Base-by-base conservation (phyloP, 2,113 vertebrate genomes). In the Neolamprologus sp. region DNA sequence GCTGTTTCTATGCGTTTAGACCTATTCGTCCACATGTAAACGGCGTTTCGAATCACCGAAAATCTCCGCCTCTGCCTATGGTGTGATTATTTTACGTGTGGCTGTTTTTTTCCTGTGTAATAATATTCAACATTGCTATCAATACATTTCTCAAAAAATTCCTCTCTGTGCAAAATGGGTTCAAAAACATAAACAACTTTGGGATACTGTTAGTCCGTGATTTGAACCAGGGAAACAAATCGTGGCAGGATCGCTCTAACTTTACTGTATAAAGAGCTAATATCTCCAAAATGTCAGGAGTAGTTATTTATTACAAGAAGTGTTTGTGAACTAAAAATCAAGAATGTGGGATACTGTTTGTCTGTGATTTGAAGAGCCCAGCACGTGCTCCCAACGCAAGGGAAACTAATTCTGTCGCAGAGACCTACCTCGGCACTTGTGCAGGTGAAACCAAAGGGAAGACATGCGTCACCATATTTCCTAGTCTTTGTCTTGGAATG, bases 11-110 rank as follows among this genome's bases (percentile, higher is more conserved):
- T 58, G 1, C 1, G 5, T 31, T 58, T 58, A 9, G 57, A 31
- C 57, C 57, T 17, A 31, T 58, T 31, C 8, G 8, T 58, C 57
- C 26, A 58, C 57, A 58, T 1, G 5, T 58, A 9, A 58, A 58
- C 2, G 1, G 3, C 0, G 2, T 31, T 58, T 58, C 1, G 1
- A 58, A 31, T 58, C 14, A 17, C 55, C 1, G 8, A 58, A 58
- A 58, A 58, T 58, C 5, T 58, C 7, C 1, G 3, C 55, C 2
- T 58, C 55, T 58, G 55, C 5, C 55, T 31, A 58, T 31, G 23
- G 13, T 58, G 55, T 58, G 23, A 58, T 58, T 58, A 58, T 28
- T 58, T 28, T 58, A 58, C 3, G 1, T 58, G 23, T 58, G 0
- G 13, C 28, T 1, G 23, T 28, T 58, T 58, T 58, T 58, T 58